Evolutionary conservation across 2,888 invertebrate species (phyloP).

Genomic region (Plagiodera versicolora): DNA sequence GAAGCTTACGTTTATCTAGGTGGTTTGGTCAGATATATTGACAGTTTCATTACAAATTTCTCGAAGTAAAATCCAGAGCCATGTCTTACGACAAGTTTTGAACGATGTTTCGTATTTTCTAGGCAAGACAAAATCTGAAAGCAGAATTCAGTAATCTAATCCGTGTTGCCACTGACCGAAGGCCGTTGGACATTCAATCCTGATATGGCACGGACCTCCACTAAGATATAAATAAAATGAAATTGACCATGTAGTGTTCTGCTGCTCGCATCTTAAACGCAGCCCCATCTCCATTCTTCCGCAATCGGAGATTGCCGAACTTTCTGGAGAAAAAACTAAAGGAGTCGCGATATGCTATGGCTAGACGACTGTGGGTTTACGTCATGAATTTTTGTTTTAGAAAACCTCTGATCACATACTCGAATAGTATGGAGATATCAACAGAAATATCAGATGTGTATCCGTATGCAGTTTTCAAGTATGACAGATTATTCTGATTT

Average conservation of each 20-base stretch:
- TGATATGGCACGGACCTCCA: slow-evolving; percentile 47
- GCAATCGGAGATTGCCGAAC: slow-evolving; percentile 13
- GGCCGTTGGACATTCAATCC: slow-evolving; percentile 55
- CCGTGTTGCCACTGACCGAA: slow-evolving; percentile 80
- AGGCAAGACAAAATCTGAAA: slow-evolving; percentile 91
- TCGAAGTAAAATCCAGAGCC: no score
- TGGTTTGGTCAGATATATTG: no score
- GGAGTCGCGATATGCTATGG: neutral
- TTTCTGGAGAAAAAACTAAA: neutral
- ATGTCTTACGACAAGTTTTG: no score
- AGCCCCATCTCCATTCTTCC: slow-evolving; percentile 45
- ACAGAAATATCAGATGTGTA: no score
- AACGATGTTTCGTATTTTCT: slow-evolving; percentile 39
- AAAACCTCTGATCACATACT: neutral
- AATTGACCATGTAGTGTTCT: slow-evolving; percentile 49
- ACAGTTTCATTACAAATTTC: no score
- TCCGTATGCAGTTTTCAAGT: no score
- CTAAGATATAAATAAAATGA: slow-evolving; percentile 27
- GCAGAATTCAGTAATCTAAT: slow-evolving; percentile 88
- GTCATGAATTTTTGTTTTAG: neutral
- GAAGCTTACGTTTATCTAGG: no score
- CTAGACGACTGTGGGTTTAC: neutral
- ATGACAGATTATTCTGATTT: no score
- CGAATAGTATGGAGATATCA: neutral
- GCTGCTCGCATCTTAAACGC: slow-evolving; percentile 40